Evolutionary conservation across 2,113 vertebrate genomes (phyloP).

Genomic region (Protobothrops flavoviridis): DNA sequence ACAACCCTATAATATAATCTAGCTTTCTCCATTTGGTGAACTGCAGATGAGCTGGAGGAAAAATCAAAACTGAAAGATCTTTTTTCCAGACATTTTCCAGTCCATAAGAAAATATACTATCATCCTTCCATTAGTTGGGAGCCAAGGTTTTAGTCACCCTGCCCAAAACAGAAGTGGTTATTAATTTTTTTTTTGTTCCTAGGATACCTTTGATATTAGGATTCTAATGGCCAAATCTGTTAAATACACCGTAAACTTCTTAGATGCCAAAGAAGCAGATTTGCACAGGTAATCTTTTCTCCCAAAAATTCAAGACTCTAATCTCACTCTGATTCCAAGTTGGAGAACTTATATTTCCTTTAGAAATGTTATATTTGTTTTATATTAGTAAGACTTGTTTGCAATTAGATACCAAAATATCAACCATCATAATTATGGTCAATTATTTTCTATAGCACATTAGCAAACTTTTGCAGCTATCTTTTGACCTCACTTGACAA

Average conservation of each 20-base stretch:
- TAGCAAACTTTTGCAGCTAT: background rate
- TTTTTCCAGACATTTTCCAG: background rate
- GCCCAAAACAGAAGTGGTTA: background rate
- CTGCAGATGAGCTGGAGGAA: background rate
- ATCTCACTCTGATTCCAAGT: background rate
- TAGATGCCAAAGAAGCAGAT: constrained; percentile 95
- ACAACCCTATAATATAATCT: background rate
- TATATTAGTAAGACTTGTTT: background rate
- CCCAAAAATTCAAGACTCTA: background rate
- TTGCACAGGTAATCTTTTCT: constrained; percentile 82
- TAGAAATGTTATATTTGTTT: background rate
- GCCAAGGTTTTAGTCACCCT: background rate
- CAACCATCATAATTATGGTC: background rate
- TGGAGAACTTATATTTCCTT: background rate
- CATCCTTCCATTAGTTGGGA: background rate
- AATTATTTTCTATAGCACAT: background rate
- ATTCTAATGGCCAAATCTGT: constrained; percentile 96
- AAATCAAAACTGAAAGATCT: background rate
- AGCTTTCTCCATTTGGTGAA: background rate
- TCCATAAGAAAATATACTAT: background rate
- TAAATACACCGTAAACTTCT: constrained; percentile 94
- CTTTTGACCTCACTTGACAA: background rate
- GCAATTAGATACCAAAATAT: background rate
- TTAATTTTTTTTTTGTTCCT: background rate
- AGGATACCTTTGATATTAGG: constrained; percentile 95